Conservation (phyloP, 2,888 invertebrate species). For the Pandemis corylana region DNA sequence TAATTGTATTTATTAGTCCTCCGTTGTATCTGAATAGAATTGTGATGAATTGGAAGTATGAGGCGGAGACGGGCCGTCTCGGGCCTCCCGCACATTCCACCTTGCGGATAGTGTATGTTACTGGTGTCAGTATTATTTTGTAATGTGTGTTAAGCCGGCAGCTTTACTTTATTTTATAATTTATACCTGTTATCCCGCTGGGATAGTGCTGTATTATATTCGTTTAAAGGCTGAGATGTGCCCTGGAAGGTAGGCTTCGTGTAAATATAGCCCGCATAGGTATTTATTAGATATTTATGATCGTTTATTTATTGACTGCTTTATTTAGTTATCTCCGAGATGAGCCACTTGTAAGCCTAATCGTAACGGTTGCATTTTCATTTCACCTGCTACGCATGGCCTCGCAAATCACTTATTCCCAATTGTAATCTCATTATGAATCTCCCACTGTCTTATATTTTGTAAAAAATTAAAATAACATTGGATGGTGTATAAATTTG, state of each 20-base stretch:
- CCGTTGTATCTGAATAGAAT: conserved; percentile 75
- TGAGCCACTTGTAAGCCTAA: conserved; percentile 71
- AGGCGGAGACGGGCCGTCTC: conserved; percentile 68
- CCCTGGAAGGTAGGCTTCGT: conserved; percentile 79
- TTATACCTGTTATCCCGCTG: conserved; percentile 81
- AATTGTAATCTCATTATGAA: conserved; percentile 81
- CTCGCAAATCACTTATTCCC: conserved; percentile 73
- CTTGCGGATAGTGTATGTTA: conserved; percentile 78
- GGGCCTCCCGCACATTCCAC: conserved; percentile 79
- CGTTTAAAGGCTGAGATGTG: conserved; percentile 81
- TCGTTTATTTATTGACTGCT: conserved; percentile 86
- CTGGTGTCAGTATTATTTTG: conserved; percentile 85
- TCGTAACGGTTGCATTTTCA: conserved; percentile 78
- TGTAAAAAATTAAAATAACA: conserved; percentile 77
- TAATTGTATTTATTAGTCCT: conserved; percentile 79
- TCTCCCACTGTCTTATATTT: conserved; percentile 71
- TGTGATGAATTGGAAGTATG: conserved; percentile 75
- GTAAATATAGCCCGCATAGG: conserved; percentile 84
- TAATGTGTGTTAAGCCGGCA: conserved; percentile 82
- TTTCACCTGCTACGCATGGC: conserved; percentile 81
- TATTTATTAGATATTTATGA: conserved; percentile 86
- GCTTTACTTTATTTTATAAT: conserved; percentile 83
- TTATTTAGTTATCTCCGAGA: conserved; percentile 78
- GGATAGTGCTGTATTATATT: conserved; percentile 84
- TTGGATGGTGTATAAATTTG: conserved; percentile 77